Conservation (phyloP, 2,888 invertebrate genomes). For the Autographa gamma region DNA sequence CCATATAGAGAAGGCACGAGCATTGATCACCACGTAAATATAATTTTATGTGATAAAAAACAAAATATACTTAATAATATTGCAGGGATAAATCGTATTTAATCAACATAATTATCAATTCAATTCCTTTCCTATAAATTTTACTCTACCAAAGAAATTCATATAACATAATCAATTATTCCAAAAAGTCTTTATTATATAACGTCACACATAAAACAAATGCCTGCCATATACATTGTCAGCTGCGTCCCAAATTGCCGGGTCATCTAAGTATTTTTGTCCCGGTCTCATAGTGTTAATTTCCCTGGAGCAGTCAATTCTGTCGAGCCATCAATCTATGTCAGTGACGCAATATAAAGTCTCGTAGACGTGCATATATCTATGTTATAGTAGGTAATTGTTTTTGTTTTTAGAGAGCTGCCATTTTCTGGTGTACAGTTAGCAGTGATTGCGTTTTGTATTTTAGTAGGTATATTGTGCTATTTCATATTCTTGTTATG, state of each 20-base stretch:
- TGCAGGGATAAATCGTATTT: background rate
- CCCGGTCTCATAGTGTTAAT: slow-evolving; percentile 70
- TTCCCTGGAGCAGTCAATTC: slow-evolving; percentile 77
- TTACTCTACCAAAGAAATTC: too few species aligned
- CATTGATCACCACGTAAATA: too few species aligned
- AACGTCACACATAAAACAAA: slow-evolving; percentile 41
- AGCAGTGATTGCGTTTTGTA: background rate
- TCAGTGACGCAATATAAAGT: slow-evolving; percentile 60
- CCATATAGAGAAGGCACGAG: too few species aligned
- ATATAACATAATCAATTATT: background rate
- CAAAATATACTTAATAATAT: background rate
- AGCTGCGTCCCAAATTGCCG: slow-evolving; percentile 31
- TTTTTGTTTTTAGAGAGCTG: background rate
- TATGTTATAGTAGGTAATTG: slow-evolving; percentile 18
- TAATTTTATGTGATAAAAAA: too few species aligned
- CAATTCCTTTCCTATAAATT: background rate
- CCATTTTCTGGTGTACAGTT: background rate
- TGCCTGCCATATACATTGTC: slow-evolving; percentile 29
- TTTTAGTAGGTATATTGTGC: background rate
- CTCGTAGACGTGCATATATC: slow-evolving; percentile 40
- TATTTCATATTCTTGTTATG: too few species aligned
- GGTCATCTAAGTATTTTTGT: slow-evolving; percentile 59
- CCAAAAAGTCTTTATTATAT: background rate
- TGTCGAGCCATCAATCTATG: slow-evolving; percentile 73
- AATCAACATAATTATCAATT: background rate